phyloP scores from a whole-genome alignment of 2,113 vertebrate species.

The Spizaetus ornatus region DNA sequence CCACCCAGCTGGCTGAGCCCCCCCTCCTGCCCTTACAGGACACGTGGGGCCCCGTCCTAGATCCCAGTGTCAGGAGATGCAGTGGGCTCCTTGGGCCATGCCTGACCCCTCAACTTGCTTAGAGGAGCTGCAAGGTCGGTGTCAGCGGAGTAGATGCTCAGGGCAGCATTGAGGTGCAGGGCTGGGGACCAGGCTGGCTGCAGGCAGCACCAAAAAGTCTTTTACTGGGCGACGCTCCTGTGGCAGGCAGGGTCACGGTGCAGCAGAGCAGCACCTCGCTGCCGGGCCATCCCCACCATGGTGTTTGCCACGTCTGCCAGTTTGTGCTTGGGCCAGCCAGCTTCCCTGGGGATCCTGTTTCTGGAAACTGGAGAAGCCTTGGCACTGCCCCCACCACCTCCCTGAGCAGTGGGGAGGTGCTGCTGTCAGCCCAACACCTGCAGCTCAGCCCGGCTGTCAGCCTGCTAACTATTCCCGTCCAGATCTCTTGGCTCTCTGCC shows the following conservation, averaged over 20 bases:
- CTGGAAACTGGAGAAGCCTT: slow-evolving; percentile 42
- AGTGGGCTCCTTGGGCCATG: rapidly evolving
- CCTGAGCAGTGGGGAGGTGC: not conserved
- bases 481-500: not conserved
- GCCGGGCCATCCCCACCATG: rapidly evolving
- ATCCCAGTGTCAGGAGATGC: not conserved
- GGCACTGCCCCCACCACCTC: not conserved
- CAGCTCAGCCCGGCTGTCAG: not conserved
- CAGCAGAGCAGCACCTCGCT: not conserved
- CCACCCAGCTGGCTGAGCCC: not conserved
- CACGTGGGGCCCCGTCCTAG: rapidly evolving
- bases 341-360: slow-evolving; percentile 29
- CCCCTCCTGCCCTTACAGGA: not conserved
- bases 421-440: slow-evolving; percentile 1
- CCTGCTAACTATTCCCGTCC: not conserved
- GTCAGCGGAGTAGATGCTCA: rapidly evolving
- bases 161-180: not conserved
- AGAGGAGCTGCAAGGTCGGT: not conserved
- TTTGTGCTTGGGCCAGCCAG: not conserved
- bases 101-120: not conserved
- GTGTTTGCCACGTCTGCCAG: not conserved
- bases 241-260: rapidly evolving
- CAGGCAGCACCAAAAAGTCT: not conserved
- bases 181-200: not conserved
- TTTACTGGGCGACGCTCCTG: rapidly evolving